Base-by-base conservation (phyloP, 2,113 vertebrate species). In the Melanotaenia duboulayi region DNA sequence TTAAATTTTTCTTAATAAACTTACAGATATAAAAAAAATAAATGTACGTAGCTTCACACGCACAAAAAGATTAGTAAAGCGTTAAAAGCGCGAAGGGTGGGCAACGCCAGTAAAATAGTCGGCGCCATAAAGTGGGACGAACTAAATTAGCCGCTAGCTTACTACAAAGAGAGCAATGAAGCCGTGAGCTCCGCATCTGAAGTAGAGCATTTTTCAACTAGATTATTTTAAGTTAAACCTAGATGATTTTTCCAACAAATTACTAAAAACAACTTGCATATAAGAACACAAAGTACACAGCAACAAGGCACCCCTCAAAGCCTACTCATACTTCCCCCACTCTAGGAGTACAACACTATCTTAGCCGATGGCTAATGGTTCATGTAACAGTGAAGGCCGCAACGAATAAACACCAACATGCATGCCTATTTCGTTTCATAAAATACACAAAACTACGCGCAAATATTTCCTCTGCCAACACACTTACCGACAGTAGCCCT, bases 91-190 rank as follows among this genome's bases (percentile, higher is more conserved):
- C 78, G 73, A 82, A 57, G 24, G 57, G 59, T 49, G 52, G 25
- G 66, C 42, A 6, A 48, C 73, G 20, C 89, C 88, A 89, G 77
- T 58, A 86, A n/a, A 82, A 68, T 89, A 89, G 82, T 88, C 87
- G 82, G 88, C 87, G 87, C 89, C 91, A 90, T 86, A 77, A 79
- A 75, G 65, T 84, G 76, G 76, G 76, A 71, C 42, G 73, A 85
- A 78, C 78, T 66, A 72, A 71, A 83, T 87, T 90, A 89, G 82
- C 85, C 79, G 68, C 65, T 24, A 78, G 85, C 73, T 76, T 82
- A 82, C 87, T 87, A 82, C 73, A 84, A 80, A 81, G 65, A 25
- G 32, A 69, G 68, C 55, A 44, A 37, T 24, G n/a, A 46, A 49
- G 40, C 3, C 16, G 11, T 1, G 3, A 22, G 7, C 13, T 28